Percentiles rank a stretch among this genome's conserved stretches.
phyloP scores from a whole-genome alignment of 1,140 invertebrate species.

The Battus philenor region DNA sequence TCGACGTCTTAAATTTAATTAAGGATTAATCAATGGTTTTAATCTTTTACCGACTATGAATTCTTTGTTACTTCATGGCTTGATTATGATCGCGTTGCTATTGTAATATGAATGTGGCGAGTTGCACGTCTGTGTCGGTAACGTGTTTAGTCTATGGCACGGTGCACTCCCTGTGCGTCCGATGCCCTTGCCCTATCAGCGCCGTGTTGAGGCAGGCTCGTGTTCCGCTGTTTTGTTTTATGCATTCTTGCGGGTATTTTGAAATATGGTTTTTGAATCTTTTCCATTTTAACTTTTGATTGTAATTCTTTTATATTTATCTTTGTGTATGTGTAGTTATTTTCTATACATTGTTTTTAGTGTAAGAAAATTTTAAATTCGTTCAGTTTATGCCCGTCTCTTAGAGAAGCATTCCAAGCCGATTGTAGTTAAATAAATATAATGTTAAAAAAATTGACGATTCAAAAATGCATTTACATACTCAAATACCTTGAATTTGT shows the following conservation, averaged over 20 bases:
- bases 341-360: not conserved
- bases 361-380: not conserved
- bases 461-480: too few relatives aligned
- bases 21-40: too few relatives aligned
- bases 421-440: not conserved
- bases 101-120: not conserved
- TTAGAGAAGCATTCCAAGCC: not conserved
- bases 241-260: conserved; percentile 6
- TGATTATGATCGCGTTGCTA: too few relatives aligned
- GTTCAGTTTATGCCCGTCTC: not conserved
- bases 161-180: conserved; percentile 44
- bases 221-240: conserved; percentile 26
- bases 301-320: not conserved
- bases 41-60: too few relatives aligned
- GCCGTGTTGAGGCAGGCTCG: conserved; percentile 41
- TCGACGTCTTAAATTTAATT: too few relatives aligned
- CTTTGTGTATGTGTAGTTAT: not conserved
- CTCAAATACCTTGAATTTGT: too few relatives aligned
- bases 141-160: conserved; percentile 26
- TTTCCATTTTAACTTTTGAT: not conserved
- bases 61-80: too few relatives aligned
- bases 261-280: not conserved
- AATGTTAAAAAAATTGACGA: too few relatives aligned
- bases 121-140: conserved; percentile 8
- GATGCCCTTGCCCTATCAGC: conserved; percentile 60